A percentile compares a stretch with the other conserved stretches of the same genome.
These are phyloP conservation scores for Apogon talboti DNA, from an alignment of 2,797 vertebrate species.

Conservation along the genomic window DNA sequence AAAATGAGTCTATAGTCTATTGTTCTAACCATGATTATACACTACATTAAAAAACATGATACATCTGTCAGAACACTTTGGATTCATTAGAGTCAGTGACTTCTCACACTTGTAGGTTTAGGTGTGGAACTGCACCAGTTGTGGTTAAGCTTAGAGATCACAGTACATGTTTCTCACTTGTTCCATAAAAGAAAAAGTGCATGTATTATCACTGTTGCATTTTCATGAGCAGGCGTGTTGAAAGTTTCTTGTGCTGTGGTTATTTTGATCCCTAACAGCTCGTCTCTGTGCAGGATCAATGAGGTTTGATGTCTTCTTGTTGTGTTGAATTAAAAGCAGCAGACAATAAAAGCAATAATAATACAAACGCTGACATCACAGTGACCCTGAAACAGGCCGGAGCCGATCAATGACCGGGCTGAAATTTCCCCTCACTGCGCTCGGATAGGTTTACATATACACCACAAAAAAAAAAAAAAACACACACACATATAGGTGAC, in stretches of 20 bases:
- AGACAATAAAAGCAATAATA: conserved; percentile 72
- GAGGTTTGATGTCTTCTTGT: conserved; percentile 55
- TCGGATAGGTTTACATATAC: conserved; percentile 62
- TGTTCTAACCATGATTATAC: too few relatives aligned
- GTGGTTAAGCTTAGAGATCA: too few relatives aligned
- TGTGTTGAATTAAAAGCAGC: conserved; percentile 67
- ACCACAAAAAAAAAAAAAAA: conserved; percentile 1
- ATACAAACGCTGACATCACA: conserved; percentile 75
- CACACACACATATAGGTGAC: conserved; percentile 6
- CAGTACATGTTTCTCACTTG: too few relatives aligned
- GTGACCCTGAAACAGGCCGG: conserved; percentile 63
- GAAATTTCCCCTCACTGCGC: conserved; percentile 60
- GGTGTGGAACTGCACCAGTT: too few relatives aligned
- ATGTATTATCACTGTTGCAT: too few relatives aligned
- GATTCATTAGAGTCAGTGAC: too few relatives aligned
- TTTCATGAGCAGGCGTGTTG: background rate
- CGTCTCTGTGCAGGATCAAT: conserved; percentile 50
- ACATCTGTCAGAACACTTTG: too few relatives aligned
- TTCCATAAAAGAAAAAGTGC: too few relatives aligned
- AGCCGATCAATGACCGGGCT: conserved; percentile 55
- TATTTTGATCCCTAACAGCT: conserved; percentile 48
- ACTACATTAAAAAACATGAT: too few relatives aligned
- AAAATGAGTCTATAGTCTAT: too few relatives aligned
- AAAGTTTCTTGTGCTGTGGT: conserved; percentile 19
- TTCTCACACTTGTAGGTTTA: too few relatives aligned